Conservation (phyloP, 2,113 vertebrate species). For the Lepidothrix coronata region DNA sequence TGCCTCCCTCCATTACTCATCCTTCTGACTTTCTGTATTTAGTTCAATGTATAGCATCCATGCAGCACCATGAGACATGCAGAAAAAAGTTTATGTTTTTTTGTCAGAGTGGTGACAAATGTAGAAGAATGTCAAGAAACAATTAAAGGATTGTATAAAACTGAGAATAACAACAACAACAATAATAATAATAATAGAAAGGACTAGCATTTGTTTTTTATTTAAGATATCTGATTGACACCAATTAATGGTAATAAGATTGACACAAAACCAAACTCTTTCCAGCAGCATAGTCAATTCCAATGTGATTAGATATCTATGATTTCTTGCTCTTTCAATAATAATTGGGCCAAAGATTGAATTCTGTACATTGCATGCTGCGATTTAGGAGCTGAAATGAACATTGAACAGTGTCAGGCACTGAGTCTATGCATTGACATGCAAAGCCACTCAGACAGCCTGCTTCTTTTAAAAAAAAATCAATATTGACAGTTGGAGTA, state of each 20-base stretch:
- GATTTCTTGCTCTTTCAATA: background rate
- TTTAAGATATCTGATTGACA: background rate
- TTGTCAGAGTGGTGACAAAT: background rate
- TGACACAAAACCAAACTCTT: background rate
- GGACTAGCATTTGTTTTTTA: background rate
- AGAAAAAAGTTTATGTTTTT: background rate
- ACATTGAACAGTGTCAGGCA: background rate
- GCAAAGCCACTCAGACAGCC: background rate
- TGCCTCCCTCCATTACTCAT: background rate
- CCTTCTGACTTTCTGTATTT: background rate
- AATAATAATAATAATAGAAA: background rate
- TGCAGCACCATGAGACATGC: rapidly evolving
- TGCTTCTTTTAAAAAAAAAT: slow-evolving; percentile 11
- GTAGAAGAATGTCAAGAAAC: background rate
- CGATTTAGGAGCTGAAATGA: background rate
- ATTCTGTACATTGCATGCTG: background rate
- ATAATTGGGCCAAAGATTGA: background rate
- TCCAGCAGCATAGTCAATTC: background rate
- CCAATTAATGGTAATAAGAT: background rate
- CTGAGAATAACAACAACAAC: background rate
- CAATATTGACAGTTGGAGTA: background rate
- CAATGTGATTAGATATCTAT: background rate
- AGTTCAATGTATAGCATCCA: background rate
- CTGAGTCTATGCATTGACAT: background rate
- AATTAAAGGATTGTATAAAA: background rate